Evolutionary conservation across 2,797 vertebrate genomes (phyloP), one percentile per base, ranked within the genome.

Genomic region (Lacerta agilis): DNA sequence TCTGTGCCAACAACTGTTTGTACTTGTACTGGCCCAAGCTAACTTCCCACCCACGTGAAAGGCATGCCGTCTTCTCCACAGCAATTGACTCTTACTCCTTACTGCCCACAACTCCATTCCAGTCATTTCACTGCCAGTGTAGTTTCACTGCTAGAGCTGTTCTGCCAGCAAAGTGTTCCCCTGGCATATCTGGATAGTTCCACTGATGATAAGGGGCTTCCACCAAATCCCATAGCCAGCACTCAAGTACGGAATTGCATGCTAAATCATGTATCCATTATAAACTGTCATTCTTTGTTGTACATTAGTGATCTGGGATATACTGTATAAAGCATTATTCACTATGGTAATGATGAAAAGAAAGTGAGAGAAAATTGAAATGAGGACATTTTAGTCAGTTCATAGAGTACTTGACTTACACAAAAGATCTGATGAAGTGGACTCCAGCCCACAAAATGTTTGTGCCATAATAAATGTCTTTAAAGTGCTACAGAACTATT

Each of bases 1-100:
- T 86, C 92, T 94, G 91, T 85, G 69, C 87, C 58, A 58, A 75
- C 45, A 38, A 61, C 55, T 82, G n/a, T 33, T 77, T 86, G 73
- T 67, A 36, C 85, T 0, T 2, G 6, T 38, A 25, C 77, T 82
- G 81, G 27, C 25, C 23, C 29, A 58, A 27, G 49, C 49, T 55
- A 55, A 84, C 18, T 27, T 66, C 45, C 71, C 64, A n/a, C 27
- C 49, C 33, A 20, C 20, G 8, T 71, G 38, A 36, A 58, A 84
- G 6, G 3, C n/a, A 69, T 38, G 17, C 11, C 18, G 23, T 11
- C 36, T 36, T 82, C 43, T 67, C 9, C 36, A 23, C 38, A 82
- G 18, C 61, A 64, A 29, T 38, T 41, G 27, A 38, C 27, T 17
- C 29, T 71, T 69, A 69, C 6, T 69, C 27, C 67, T 27, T 10